Percentiles rank a stretch among this genome's conserved stretches.
Conservation (phyloP, 1,140 invertebrate genomes). For the Camponotus vicinus region DNA sequence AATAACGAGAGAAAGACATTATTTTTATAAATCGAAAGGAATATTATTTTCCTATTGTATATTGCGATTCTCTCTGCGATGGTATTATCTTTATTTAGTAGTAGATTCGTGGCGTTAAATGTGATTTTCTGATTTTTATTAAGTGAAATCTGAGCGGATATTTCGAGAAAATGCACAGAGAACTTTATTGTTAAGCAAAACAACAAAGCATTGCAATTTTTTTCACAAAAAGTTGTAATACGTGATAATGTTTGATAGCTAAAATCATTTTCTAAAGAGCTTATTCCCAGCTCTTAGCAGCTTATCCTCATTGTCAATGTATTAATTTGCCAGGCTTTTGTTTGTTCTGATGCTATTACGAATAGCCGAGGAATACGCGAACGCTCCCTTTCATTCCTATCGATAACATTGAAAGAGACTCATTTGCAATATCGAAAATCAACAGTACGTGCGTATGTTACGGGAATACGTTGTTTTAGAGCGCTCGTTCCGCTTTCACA, state of each 20-base stretch:
- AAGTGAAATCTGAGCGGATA: background rate
- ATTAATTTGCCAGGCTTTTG: constrained; percentile 44
- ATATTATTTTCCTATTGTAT: background rate
- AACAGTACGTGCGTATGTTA: constrained; percentile 50
- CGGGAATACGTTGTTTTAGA: constrained; percentile 50
- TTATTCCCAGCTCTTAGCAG: constrained; percentile 31
- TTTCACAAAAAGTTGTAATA: background rate
- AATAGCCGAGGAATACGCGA: constrained; percentile 11
- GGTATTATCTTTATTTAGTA: background rate
- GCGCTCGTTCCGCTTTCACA: constrained; percentile 57
- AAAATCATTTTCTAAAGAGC: constrained; percentile 29
- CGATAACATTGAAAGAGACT: constrained; percentile 62
- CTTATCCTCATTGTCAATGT: background rate
- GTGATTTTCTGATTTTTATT: background rate
- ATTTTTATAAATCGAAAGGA: background rate
- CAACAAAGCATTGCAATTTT: background rate
- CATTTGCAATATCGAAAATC: constrained; percentile 61
- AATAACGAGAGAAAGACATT: background rate
- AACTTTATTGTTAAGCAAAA: background rate
- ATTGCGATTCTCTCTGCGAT: background rate
- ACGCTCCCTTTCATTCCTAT: constrained; percentile 14
- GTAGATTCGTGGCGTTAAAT: background rate
- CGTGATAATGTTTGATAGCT: background rate
- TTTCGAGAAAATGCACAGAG: background rate
- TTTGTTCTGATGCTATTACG: constrained; percentile 38